Conservation (phyloP, 2,797 vertebrate species). For the Amblyraja radiata region DNA sequence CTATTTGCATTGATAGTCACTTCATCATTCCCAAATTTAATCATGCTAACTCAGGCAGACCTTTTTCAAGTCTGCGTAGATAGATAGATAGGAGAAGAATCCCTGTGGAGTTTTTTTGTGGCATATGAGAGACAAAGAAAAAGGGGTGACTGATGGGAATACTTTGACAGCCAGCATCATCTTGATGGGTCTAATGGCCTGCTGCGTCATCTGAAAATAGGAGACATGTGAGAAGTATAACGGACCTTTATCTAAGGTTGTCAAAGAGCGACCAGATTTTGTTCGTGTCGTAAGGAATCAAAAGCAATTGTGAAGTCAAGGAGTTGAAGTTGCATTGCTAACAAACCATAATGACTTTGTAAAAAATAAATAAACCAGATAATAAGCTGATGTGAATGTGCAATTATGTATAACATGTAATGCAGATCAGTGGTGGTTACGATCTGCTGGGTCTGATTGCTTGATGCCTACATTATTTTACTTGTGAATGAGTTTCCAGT, state of each 20-base stretch:
- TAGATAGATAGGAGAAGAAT: no score
- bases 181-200: no score
- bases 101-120: no score
- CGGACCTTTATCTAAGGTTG: background rate
- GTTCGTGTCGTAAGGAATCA: background rate
- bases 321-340: background rate
- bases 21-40: no score
- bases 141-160: no score
- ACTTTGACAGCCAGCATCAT: no score
- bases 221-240: background rate
- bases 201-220: no score
- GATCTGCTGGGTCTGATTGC: background rate
- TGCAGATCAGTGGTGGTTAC: background rate
- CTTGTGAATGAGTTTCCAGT: background rate
- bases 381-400: background rate
- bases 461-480: background rate
- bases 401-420: background rate
- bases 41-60: no score
- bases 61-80: no score
- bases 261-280: background rate
- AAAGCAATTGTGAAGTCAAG: background rate
- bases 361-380: background rate
- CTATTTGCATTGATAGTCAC: no score
- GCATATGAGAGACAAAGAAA: no score
- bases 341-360: background rate